These are phyloP conservation scores for Typhlomys cinereus DNA, from an alignment of 2,113 vertebrate species.

Conservation along the genomic window DNA sequence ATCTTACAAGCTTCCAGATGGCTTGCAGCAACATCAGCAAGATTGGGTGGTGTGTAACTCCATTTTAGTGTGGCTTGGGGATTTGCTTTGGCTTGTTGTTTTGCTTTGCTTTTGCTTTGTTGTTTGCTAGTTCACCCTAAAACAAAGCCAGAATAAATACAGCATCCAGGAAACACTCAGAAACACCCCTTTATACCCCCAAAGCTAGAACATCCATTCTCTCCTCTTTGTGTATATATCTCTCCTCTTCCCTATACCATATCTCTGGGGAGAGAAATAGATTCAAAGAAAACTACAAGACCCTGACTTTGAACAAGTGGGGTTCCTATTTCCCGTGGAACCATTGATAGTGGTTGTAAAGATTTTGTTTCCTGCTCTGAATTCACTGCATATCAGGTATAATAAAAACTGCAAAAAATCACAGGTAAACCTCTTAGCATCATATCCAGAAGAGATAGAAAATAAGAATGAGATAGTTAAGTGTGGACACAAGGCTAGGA, in stretches of 20 bases:
- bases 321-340: constrained; percentile 35
- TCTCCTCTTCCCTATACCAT: neutral
- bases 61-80: neutral
- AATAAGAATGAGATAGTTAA: neutral
- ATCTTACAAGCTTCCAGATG: neutral
- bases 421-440: constrained; percentile 19
- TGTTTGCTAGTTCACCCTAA: neutral
- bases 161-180: neutral
- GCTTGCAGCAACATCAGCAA: neutral
- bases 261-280: neutral
- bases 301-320: constrained; percentile 42
- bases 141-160: neutral
- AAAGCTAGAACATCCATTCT: neutral
- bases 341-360: constrained; percentile 32
- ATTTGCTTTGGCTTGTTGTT: neutral
- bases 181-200: neutral
- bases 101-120: neutral
- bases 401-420: constrained; percentile 21
- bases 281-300: constrained; percentile 16
- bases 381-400: constrained; percentile 39
- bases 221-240: neutral
- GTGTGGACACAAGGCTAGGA: neutral
- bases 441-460: neutral
- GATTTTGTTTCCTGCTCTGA: constrained; percentile 49
- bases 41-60: neutral